Evolutionary conservation across 1,140 invertebrate species (phyloP), one percentile per base, ranked within the genome.

Genomic region (Vollenhovia emeryi): DNA sequence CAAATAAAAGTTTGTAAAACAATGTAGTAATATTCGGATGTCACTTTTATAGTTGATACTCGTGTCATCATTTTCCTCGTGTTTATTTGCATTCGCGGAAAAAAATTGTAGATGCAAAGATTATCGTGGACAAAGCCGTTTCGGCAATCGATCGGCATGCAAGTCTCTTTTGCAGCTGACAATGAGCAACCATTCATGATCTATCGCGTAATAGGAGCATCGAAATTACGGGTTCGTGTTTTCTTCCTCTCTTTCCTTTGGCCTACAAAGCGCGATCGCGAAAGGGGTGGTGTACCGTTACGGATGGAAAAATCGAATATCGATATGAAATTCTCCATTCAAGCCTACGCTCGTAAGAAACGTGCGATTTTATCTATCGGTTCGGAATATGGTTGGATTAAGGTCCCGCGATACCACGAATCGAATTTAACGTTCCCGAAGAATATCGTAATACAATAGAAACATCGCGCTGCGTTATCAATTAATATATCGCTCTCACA

Each of bases 361-460:
- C 24, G 18, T 36, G 18, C 52, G 64, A 71, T 87, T 87, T 87
- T 59, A 76, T 83, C 69, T 71, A 73, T 50, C 4, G 24, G 15
- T 24, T 45, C 13, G 33, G 30, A 74, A 74, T 85, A 76, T n/a
- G 9, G 59, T n/a, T 74, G 73, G 73, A 85, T 87, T 87, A 88
- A 87, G 57, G 48, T 78, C 24, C 18, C 40, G 48, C 24, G 40
- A 87, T 73, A 85, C 8, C 50, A 43, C 21, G 9, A 43, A 21
- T 0, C 15, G 21, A 52, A 68, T 21, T 68, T 45, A 59, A 57
- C 5, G 50, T 3, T 8, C 45, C 8, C 24, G 13, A 82, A 82
- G 76, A 55, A 68, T 79, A 68, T 27, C 27, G 36, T 71, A 71
- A 71, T 27, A 71, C 36, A 80, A 80, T 71, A 4, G 13, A 13